Percentiles rank a stretch among this genome's conserved stretches.
Evolutionary conservation across 2,888 invertebrate genomes (phyloP).

Genomic region (Aspidapion aeneum): DNA sequence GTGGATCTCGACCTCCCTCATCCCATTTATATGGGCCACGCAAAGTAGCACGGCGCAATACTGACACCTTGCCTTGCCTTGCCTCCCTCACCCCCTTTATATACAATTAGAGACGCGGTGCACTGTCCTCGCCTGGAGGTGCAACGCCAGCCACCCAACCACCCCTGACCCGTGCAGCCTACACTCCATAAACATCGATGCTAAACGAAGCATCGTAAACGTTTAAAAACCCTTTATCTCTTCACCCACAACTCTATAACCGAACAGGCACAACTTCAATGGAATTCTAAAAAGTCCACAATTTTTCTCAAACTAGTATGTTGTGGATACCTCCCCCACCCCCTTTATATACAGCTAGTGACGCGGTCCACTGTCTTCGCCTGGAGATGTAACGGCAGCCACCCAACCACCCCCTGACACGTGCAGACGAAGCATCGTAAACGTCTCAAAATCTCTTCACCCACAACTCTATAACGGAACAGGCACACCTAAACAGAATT

Average conservation of each 20-base stretch:
- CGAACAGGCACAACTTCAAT: too few relatives aligned
- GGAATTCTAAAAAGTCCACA: too few relatives aligned
- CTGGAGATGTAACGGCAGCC: slow-evolving; percentile 9
- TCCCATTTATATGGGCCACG: slow-evolving; percentile 14
- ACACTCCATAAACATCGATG: slow-evolving; percentile 24
- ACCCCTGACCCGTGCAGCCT: slow-evolving; percentile 16
- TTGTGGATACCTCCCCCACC: slow-evolving; percentile 16
- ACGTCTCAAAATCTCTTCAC: too few relatives aligned
- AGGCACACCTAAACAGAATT: too few relatives aligned
- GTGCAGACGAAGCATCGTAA: slow-evolving; percentile 1
- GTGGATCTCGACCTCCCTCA: not conserved
- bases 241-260: too few relatives aligned
- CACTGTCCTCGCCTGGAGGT: too few relatives aligned
- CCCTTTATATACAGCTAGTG: slow-evolving; percentile 1
- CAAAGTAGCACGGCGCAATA: slow-evolving; percentile 45
- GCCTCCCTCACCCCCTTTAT: slow-evolving; percentile 16
- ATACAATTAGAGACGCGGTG: too few relatives aligned
- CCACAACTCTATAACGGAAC: too few relatives aligned
- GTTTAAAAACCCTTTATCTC: too few relatives aligned
- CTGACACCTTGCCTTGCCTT: slow-evolving; percentile 46
- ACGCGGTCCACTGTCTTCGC: not conserved
- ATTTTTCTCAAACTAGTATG: too few relatives aligned
- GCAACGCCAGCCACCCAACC: slow-evolving; percentile 17
- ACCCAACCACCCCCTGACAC: slow-evolving; percentile 17
- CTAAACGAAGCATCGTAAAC: too few relatives aligned